These are phyloP conservation scores for Dusona sp. DNA, from an alignment of 2,888 invertebrate species.

Conservation along the genomic window DNA sequence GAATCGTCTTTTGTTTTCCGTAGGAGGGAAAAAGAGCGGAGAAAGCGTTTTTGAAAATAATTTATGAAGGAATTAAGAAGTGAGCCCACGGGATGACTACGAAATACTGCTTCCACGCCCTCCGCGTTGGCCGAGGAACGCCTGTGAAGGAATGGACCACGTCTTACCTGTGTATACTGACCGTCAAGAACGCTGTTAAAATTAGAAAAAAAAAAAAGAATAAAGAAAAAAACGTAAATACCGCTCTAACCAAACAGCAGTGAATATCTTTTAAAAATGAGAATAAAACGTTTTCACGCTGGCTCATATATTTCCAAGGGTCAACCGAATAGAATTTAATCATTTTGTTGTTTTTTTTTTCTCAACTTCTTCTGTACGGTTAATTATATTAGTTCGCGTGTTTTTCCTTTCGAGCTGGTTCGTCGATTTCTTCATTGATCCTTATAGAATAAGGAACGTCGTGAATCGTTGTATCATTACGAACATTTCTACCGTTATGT, in stretches of 20 bases:
- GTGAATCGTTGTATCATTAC: constrained; percentile 87
- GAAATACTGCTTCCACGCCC: constrained; percentile 68
- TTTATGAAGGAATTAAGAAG: constrained; percentile 69
- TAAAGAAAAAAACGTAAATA: constrained; percentile 41
- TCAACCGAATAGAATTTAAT: constrained; percentile 26
- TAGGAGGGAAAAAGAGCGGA: constrained; percentile 14
- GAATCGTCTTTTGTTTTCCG: constrained; percentile 7
- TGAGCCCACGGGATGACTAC: constrained; percentile 64
- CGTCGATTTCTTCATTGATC: constrained; percentile 86
- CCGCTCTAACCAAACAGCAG: constrained; percentile 24
- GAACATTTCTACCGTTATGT: constrained; percentile 84
- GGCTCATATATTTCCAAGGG: constrained; percentile 47
- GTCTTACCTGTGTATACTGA: constrained; percentile 42
- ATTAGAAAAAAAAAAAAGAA: constrained; percentile 23
- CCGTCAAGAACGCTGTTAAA: constrained; percentile 29
- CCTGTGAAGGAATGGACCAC: constrained; percentile 37
- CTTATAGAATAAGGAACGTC: constrained; percentile 89
- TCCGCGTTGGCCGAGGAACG: constrained; percentile 44
- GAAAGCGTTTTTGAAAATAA: constrained; percentile 58
- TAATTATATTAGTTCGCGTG: constrained; percentile 51
- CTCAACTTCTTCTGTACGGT: not conserved
- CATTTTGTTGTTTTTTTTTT: not conserved
- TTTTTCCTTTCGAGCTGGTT: constrained; percentile 66
- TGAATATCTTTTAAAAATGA: constrained; percentile 49
- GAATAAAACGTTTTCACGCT: constrained; percentile 68